These are phyloP conservation scores for Cylas formicarius DNA, from an alignment of 1,140 invertebrate species.

Conservation along the genomic window DNA sequence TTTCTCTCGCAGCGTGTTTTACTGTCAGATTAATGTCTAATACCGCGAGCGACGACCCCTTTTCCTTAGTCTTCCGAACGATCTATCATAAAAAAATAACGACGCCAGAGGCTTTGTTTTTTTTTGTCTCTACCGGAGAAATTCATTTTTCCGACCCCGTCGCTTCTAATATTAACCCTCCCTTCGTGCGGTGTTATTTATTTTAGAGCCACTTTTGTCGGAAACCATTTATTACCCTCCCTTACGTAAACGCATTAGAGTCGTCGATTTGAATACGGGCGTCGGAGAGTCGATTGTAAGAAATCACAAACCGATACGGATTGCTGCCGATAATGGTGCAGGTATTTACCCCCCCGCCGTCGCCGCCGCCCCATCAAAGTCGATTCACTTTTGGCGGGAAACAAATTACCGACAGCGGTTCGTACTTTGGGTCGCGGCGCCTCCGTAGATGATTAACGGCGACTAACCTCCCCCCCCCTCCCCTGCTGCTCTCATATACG, in stretches of 20 bases:
- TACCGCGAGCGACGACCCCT: too few species aligned
- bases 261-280: constrained; percentile 29
- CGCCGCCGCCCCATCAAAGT: constrained; percentile 25
- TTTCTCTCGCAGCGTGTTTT: too few species aligned
- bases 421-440: constrained; percentile 30
- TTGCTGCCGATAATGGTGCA: constrained; percentile 38
- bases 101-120: too few species aligned
- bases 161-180: too few species aligned
- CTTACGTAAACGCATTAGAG: constrained; percentile 24
- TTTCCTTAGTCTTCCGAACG: too few species aligned
- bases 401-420: constrained; percentile 42
- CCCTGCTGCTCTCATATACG: too few species aligned
- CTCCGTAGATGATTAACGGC: constrained; percentile 18
- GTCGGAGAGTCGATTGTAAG: constrained; percentile 31
- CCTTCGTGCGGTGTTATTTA: constrained; percentile 18
- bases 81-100: too few species aligned
- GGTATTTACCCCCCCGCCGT: constrained; percentile 20
- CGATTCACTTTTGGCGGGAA: constrained; percentile 24
- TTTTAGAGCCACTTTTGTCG: constrained; percentile 23
- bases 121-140: too few species aligned
- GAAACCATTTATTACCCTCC: too few species aligned
- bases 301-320: constrained; percentile 30
- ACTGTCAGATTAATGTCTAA: too few species aligned
- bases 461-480: too few species aligned
- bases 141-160: too few species aligned